Evolutionary conservation across 2,797 vertebrate genomes (phyloP), one percentile per base, ranked within the genome.

Genomic region (Anomalospiza imberbis): DNA sequence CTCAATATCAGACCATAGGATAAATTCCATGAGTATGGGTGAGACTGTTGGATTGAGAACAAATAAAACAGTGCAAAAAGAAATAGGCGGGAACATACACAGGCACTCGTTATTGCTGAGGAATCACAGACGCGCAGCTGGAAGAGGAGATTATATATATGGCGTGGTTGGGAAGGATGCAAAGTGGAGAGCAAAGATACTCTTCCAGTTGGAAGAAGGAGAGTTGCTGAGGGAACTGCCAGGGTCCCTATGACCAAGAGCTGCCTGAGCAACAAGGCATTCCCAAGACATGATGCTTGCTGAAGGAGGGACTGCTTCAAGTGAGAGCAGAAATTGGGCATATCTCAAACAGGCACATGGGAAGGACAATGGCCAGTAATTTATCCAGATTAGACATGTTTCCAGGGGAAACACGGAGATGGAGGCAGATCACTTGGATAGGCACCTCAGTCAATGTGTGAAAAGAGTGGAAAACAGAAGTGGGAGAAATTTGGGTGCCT

Each of bases 381-480:
- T 86, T n/a, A 40, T 57, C 24, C 42, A 71, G 73, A 48, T 18
- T 72, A 61, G 36, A 57, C 6, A 9, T 34, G 12, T 74, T 93
- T 86, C n/a, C 73, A 77, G 61, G 13, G 53, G 18, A 77, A 93
- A 34, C 31, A 51, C 22, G 29, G 57, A 60, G 22, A 31, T 62
- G n/a, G 40, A 71, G 42, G 70, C 29, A 51, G 36, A 71, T 53
- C 13, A 20, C 19, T 53, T 42, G 47, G 45, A 45, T 10, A 47
- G n/a, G n/a, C 0, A 0, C 4, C 13, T 26, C 26, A 58, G 17
- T 17, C 62, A 57, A 16, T 20, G 6, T 0, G 0, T 17, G 40
- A 38, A 57, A 79, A 73, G 34, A 42, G 6, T 14, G 32, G 28
- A 63, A 73, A 83, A 72, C 2, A 32, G 44, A 16, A 38, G 18